These are phyloP conservation scores for Chaetodon trifascialis DNA, from an alignment of 2,113 vertebrate genomes.

Conservation along the genomic window DNA sequence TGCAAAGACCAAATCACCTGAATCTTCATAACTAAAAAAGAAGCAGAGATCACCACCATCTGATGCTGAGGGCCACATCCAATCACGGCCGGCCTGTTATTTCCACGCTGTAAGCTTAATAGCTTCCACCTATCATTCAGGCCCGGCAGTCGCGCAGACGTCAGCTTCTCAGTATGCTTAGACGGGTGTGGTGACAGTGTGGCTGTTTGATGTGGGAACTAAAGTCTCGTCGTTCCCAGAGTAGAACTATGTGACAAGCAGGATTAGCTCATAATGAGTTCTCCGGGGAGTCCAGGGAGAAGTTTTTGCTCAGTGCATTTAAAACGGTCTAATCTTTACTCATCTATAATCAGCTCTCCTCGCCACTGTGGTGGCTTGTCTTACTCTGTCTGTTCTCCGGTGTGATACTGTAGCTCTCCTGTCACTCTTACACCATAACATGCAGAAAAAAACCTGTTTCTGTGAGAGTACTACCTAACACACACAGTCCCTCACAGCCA, in stretches of 20 bases:
- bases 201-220: conserved; percentile 77
- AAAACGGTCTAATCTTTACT: conserved; percentile 60
- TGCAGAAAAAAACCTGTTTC: neutral
- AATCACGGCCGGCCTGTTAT: conserved; percentile 31
- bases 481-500: neutral
- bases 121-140: conserved; percentile 55
- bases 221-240: conserved; percentile 58
- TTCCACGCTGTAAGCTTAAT: conserved; percentile 58
- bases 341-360: conserved; percentile 39
- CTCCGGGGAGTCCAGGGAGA: conserved; percentile 65
- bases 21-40: neutral
- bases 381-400: conserved; percentile 1
- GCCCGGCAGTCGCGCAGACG: conserved; percentile 39
- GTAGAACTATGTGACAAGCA: conserved; percentile 65
- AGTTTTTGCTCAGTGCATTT: conserved; percentile 52
- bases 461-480: neutral
- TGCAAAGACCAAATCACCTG: neutral
- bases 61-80: conserved; percentile 5
- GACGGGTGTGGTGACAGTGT: conserved; percentile 69
- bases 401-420: neutral
- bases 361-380: neutral
- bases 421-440: neutral
- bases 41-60: conserved; percentile 19
- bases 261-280: conserved; percentile 80
- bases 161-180: conserved; percentile 64